phyloP scores from a whole-genome alignment of 2,888 invertebrate genomes.

The Bedellia somnulentella region DNA sequence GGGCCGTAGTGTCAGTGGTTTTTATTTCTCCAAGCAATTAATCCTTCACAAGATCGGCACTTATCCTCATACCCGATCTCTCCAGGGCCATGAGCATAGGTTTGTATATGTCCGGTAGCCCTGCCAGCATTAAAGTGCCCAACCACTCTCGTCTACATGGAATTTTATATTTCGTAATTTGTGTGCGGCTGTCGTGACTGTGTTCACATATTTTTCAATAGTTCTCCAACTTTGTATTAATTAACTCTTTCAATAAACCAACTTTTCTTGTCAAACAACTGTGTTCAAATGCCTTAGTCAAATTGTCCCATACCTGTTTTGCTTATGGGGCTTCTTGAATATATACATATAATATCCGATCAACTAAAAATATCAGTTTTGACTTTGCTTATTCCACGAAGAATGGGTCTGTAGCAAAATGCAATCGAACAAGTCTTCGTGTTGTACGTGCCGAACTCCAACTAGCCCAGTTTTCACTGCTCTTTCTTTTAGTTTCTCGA shows the following conservation, averaged over 20 bases:
- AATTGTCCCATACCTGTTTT: too few species aligned
- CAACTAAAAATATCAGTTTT: too few species aligned
- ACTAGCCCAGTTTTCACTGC: too few species aligned
- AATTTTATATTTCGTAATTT: slow-evolving; percentile 11
- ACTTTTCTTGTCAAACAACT: slow-evolving; percentile 9
- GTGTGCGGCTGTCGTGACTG: slow-evolving; percentile 10
- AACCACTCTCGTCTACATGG: slow-evolving; percentile 10
- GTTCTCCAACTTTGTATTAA: slow-evolving; percentile 9
- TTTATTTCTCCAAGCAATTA: slow-evolving; percentile 12
- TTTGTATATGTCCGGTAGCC: slow-evolving; percentile 1
- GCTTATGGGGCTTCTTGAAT: too few species aligned
- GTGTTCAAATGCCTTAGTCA: slow-evolving; percentile 8
- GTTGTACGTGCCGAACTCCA: too few species aligned
- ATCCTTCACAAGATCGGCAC: slow-evolving; percentile 15
- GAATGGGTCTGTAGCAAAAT: too few species aligned
- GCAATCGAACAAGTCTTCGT: too few species aligned
- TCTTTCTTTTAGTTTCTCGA: too few species aligned
- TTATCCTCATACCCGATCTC: slow-evolving; percentile 11
- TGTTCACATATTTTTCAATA: slow-evolving; percentile 10
- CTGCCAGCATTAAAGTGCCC: slow-evolving; percentile 6
- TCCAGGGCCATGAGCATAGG: slow-evolving; percentile 12
- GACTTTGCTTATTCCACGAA: too few species aligned
- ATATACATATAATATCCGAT: too few species aligned
- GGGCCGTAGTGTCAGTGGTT: not conserved
- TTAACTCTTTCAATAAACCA: slow-evolving; percentile 7